phyloP scores from a whole-genome alignment of 2,113 vertebrate genomes.

The Pungitius pungitius region DNA sequence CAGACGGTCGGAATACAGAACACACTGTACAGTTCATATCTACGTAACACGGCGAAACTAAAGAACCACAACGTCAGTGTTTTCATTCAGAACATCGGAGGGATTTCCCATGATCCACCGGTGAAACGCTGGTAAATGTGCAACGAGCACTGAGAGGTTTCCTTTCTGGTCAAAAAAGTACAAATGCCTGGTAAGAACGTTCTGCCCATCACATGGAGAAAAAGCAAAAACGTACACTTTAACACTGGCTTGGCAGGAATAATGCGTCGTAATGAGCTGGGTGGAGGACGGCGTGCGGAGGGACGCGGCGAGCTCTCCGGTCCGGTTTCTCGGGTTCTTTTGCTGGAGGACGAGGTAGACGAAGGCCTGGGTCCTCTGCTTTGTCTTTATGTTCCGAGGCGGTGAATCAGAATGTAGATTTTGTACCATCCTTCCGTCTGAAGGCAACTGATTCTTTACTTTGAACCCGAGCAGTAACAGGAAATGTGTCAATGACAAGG shows the following conservation, averaged over 20 bases:
- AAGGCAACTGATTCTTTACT: constrained; percentile 58
- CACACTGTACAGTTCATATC: constrained; percentile 70
- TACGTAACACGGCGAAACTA: constrained; percentile 39
- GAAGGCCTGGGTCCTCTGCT: constrained; percentile 23
- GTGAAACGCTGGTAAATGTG: constrained; percentile 31
- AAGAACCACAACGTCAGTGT: constrained; percentile 28
- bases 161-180: constrained; percentile 26
- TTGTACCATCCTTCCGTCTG: constrained; percentile 38
- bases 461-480: neutral
- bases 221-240: constrained; percentile 9
- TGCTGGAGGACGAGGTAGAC: constrained; percentile 6
- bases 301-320: neutral
- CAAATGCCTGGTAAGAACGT: constrained; percentile 35
- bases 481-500: constrained; percentile 17
- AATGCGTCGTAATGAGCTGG: constrained; percentile 27
- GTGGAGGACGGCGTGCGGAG: neutral
- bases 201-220: constrained; percentile 2
- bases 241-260: constrained; percentile 12
- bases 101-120: constrained; percentile 43
- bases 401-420: neutral
- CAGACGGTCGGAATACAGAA: constrained; percentile 54
- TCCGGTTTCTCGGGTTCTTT: constrained; percentile 32
- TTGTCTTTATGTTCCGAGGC: constrained; percentile 22
- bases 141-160: constrained; percentile 30
- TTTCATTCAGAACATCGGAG: constrained; percentile 46